Conservation (phyloP, 2,113 vertebrate genomes). For the Harpagus bidentatus region DNA sequence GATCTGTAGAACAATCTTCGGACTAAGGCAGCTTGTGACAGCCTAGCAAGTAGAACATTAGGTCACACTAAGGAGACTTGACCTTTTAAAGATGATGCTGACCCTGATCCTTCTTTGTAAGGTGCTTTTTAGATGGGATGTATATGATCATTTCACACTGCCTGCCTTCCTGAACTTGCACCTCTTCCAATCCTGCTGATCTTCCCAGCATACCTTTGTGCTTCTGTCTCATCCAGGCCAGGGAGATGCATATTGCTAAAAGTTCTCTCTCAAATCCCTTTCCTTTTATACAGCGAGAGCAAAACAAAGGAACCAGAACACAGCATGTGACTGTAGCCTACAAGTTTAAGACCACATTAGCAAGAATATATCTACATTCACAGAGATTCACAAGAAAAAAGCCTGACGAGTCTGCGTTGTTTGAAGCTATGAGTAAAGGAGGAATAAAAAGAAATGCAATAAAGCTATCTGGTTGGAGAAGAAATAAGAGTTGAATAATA, state of each 20-base stretch:
- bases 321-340: neutral
- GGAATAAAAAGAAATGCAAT: neutral
- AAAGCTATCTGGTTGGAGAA: neutral
- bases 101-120: neutral
- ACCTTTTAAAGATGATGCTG: neutral
- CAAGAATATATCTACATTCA: neutral
- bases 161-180: neutral
- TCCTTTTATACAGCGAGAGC: neutral
- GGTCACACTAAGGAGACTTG: neutral
- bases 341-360: neutral
- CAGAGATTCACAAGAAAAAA: neutral
- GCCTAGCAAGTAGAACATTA: neutral
- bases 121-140: neutral
- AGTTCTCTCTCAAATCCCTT: neutral
- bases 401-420: neutral
- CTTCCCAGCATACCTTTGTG: neutral
- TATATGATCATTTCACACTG: neutral
- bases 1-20: neutral
- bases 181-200: neutral
- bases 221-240: neutral
- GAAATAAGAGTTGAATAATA: neutral
- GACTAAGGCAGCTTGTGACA: neutral
- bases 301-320: neutral
- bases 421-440: neutral
- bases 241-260: neutral